phyloP scores from a whole-genome alignment of 1,140 invertebrate genomes.

The Oreohelix idahoensis region DNA sequence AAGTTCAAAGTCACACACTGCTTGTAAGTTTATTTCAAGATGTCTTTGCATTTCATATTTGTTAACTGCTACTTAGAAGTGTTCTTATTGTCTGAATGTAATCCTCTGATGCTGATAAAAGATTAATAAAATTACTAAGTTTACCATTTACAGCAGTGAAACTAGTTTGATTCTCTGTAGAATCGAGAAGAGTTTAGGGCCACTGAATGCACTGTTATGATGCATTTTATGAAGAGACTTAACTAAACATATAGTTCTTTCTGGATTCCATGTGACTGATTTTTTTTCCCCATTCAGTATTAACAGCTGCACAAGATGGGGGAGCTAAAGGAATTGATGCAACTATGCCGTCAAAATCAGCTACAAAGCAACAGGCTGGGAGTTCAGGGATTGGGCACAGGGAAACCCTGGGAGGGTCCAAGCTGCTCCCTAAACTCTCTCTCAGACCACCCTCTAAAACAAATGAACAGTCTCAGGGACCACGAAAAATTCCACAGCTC shows the following conservation, averaged over 20 bases:
- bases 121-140: no score
- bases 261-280: no score
- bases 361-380: background rate
- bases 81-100: no score
- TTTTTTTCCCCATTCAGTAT: background rate
- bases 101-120: no score
- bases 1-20: background rate
- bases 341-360: background rate
- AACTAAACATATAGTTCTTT: no score
- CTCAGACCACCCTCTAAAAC: background rate
- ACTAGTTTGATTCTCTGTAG: no score
- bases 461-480: background rate
- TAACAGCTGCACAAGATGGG: background rate
- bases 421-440: background rate
- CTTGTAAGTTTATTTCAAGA: background rate
- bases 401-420: background rate
- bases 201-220: no score
- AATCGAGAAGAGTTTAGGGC: no score
- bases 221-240: no score
- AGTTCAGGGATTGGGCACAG: background rate
- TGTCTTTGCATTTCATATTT: background rate
- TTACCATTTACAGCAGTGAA: no score
- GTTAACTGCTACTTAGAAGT: background rate
- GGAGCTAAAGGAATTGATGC: background rate
- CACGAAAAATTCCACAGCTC: background rate